Percentiles rank a stretch among this genome's conserved stretches.
Conservation (phyloP, 2,113 vertebrate genomes). For the Phalacrocorax pelagicus region DNA sequence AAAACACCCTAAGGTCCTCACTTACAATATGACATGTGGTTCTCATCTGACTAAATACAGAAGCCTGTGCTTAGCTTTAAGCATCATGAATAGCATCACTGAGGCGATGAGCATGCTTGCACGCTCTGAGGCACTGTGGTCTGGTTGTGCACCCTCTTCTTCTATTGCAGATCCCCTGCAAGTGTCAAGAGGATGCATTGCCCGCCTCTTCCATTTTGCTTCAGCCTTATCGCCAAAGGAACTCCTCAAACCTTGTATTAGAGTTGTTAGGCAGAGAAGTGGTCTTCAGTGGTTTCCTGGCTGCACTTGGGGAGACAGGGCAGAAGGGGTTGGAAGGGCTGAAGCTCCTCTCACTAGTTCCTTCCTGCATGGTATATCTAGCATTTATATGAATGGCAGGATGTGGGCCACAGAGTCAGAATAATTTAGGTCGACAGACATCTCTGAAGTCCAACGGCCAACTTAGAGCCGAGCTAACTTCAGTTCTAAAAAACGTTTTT, state of each 20-base stretch:
- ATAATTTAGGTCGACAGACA: neutral
- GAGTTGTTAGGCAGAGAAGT: neutral
- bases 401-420: neutral
- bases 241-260: neutral
- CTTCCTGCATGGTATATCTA: neutral
- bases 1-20: neutral
- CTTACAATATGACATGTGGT: neutral
- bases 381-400: neutral
- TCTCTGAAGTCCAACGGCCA: neutral
- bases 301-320: neutral
- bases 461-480: neutral
- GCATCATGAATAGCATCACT: neutral
- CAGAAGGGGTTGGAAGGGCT: neutral
- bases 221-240: neutral
- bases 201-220: neutral
- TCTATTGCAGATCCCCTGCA: neutral
- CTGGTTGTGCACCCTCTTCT: neutral
- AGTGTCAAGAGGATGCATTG: neutral
- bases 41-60: neutral
- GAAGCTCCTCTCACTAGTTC: neutral
- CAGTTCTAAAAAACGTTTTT: neutral
- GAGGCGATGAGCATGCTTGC: neutral
- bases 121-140: neutral
- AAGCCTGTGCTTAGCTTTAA: neutral
- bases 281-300: neutral